Base-by-base conservation (phyloP, 2,113 vertebrate species). In the Talpa occidentalis region DNA sequence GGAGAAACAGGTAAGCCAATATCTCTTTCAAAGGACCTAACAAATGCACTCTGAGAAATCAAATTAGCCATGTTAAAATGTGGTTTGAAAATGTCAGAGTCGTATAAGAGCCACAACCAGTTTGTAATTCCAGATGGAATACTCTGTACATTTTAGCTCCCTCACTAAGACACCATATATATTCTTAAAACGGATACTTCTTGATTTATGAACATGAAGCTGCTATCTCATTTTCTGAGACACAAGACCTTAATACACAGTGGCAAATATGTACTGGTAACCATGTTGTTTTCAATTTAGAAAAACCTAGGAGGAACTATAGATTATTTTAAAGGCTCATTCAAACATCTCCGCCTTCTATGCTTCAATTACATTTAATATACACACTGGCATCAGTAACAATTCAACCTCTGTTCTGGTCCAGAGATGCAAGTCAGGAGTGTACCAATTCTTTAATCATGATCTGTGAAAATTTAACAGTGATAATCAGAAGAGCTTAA, bases 201-300 rank as follows among this genome's bases (percentile, higher is more conserved):
- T 70, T 93, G 80, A 95, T 95, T 91, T 89, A 78, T 78, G 47
- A 93, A 62, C 28, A 66, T 62, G 47, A 62, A 72, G 88, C 60
- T 22, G 19, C 66, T 87, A 62, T 93, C 40, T 88, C 47, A 92
- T 84, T 97, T 97, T 90, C 80, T 64, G 42, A 80, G 37, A 93
- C 74, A 93, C 16, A 83, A 93, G 40, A 81, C 64, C 56, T 92
- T 94, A 78, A 60, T 47, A 60, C 42, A 92, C 77, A n/a, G 30
- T 84, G 67, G 59, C 79, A 86, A 86, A 93, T 89, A 91, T 11
- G 8, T 78, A 93, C 62, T 47, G 47, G 86, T 94, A 89, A 82
- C 52, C 44, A 86, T 52, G 42, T 94, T 95, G 67, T 94, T 97
- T 95, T 92, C 88, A 95, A 94, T 94, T 91, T 86, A 82, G 64